Evolutionary conservation across 2,888 invertebrate species (phyloP).

Genomic region (Alentia gelatinosa): DNA sequence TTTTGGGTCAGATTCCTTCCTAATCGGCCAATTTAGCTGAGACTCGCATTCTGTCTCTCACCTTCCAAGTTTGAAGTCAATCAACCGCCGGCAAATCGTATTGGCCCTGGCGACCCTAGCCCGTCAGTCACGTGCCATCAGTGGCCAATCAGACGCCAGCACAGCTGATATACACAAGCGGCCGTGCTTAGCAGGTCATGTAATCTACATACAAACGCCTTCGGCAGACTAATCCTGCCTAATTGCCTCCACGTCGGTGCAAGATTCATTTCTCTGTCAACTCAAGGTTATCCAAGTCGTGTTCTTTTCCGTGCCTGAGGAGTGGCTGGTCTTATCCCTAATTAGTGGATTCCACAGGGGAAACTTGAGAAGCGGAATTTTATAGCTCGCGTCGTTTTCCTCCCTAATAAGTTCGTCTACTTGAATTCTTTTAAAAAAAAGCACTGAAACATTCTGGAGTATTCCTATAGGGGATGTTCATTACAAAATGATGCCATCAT

Average conservation of each 20-base stretch:
- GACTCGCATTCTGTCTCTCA: too few species aligned
- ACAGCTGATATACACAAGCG: background rate
- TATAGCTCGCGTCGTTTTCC: too few species aligned
- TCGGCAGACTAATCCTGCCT: background rate
- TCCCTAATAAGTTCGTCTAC: too few species aligned
- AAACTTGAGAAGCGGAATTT: background rate
- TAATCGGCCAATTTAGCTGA: too few species aligned
- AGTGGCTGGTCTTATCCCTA: background rate
- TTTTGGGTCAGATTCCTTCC: background rate
- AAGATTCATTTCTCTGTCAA: background rate
- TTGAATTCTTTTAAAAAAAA: too few species aligned
- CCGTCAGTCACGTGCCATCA: background rate
- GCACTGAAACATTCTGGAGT: too few species aligned
- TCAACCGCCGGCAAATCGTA: background rate
- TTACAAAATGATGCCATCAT: too few species aligned
- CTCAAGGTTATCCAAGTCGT: conserved; percentile 4
- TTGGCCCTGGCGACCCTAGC: background rate
- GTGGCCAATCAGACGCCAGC: background rate
- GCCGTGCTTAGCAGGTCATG: background rate
- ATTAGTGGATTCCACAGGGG: background rate
- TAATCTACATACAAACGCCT: conserved; percentile 29
- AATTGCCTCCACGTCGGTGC: background rate
- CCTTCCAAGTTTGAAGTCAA: background rate
- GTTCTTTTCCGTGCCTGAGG: background rate
- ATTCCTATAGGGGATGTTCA: too few species aligned